Evolutionary conservation across 1,140 invertebrate genomes (phyloP), one percentile per base, ranked within the genome.

Genomic region (Neodiprion pinetum): DNA sequence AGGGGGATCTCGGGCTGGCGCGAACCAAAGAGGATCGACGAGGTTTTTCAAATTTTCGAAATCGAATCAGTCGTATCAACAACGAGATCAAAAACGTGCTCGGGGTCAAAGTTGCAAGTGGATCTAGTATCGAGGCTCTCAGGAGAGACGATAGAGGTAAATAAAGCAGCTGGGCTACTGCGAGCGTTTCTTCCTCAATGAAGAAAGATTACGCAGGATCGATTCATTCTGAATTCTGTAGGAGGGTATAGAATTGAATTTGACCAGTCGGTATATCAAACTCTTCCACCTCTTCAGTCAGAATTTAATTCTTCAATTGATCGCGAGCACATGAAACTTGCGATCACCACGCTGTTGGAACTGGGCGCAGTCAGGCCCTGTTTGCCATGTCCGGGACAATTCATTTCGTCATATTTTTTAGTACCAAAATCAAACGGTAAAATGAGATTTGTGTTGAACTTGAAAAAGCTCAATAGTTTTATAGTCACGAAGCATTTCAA

Each of bases 131-230:
- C 53, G 23, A 61, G 71, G 2, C 9, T 12, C 21, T 28, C 47
- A 11, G 71, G 66, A 71, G 40, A 71, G 47, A 14, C 14, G 53
- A 48, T 72, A 72, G 71, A 72, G 71, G 71, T 72, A 72, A 72
- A 23, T n/a, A 21, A 67, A 28, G 61, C 23, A 12, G 72, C 72
- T 17, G 17, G 17, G 17, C 17, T 17, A 17, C 17, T 17, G 17
- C 17, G 17, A 17, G 17, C 17, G 17, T 17, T 17, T 17, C 17
- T 17, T 17, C 17, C 17, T 17, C 17, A 17, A 17, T 17, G 17
- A 17, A 17, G 17, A 17, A 17, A 17, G 17, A 17, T 17, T 17
- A 17, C 17, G 17, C 17, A 17, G 17, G 17, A 17, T 17, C 17
- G 17, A 17, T 17, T 17, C 17, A 17, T 17, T 17, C 17, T 17